Evolutionary conservation across 2,113 vertebrate genomes (phyloP).

Genomic region (Rhadina sibilatrix): DNA sequence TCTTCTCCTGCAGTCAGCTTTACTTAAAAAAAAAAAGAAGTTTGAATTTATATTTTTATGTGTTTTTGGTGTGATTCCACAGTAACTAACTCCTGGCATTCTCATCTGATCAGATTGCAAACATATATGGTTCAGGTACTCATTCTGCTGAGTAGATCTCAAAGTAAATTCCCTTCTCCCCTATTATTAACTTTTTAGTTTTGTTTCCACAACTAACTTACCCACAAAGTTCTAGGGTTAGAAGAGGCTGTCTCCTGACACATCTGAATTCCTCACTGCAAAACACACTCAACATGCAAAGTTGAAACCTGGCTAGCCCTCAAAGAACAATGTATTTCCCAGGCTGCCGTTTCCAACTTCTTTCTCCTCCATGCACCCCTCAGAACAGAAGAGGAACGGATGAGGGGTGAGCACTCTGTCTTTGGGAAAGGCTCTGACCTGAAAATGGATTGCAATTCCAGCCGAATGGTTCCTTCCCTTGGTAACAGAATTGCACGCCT

Average conservation of each 20-base stretch:
- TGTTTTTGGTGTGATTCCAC: neutral
- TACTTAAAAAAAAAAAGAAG: neutral
- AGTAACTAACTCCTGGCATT: neutral
- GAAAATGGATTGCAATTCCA: conserved; percentile 63
- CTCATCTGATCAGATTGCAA: neutral
- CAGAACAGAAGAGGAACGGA: neutral
- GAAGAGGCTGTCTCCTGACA: neutral
- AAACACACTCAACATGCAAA: conserved; percentile 49
- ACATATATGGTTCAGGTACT: conserved; percentile 11
- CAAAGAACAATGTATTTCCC: conserved; percentile 32
- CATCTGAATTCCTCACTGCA: conserved; percentile 58
- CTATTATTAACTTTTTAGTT: conserved; percentile 12
- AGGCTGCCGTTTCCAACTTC: conserved; percentile 44
- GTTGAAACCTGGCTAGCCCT: conserved; percentile 37
- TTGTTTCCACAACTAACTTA: conserved; percentile 61
- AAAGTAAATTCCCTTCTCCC: neutral
- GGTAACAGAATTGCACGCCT: conserved; percentile 31
- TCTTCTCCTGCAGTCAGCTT: neutral
- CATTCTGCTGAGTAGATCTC: neutral
- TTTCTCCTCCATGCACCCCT: neutral
- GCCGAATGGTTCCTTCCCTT: conserved; percentile 3
- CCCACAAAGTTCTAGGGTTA: conserved; percentile 40
- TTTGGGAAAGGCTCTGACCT: conserved; percentile 56
- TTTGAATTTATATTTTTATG: neutral
- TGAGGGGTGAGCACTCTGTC: neutral